Base-by-base conservation (phyloP, 1,140 invertebrate genomes). In the Argopecten irradians region DNA sequence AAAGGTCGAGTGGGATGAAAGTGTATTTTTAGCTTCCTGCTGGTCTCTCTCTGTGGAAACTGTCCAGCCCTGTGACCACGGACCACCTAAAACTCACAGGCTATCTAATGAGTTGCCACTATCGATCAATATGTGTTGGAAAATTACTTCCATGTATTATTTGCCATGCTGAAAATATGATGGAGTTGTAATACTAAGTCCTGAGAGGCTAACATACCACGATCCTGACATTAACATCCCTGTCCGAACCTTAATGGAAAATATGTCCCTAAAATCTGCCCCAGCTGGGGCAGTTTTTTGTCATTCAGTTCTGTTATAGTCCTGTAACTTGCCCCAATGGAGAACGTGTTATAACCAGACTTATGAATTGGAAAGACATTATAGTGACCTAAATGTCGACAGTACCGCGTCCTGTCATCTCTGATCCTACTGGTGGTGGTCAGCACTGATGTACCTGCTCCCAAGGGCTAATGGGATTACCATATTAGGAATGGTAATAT, bases 161-260 rank as follows among this genome's bases (percentile, higher is more conserved):
- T 71, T n/a, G n/a, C 22, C 55, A 71, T 28, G 55, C 55, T 28
- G 55, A 71, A 71, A 71, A 71, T 71, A 71, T 71, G 55, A 71
- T 71, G 22, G 55, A 28, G 55, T 71, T n/a, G 2, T 71, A 71
- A 28, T 28, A 28, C 22, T 71, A n/a, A 71, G 55, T 71, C 55
- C n/a, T 71, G 55, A 28, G 55, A 71, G 55, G 55, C 55, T n/a
- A 71, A 71, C 55, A 71, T 22, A 71, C 43, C 55, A n/a, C 55
- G 55, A n/a, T 28, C n/a, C 28, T n/a, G n/a, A n/a, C n/a, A n/a
- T n/a, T n/a, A n/a, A n/a, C n/a, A n/a, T 11, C 43, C 55, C n/a
- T 71, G 55, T n/a, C 55, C 55, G n/a, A 16, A 16, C 19, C 14
- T 46, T 1, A 11, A 71, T 28, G 16, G 55, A 28, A 8, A 28